Evolutionary conservation across 2,113 vertebrate species (phyloP).

Genomic region (Cygnus atratus): DNA sequence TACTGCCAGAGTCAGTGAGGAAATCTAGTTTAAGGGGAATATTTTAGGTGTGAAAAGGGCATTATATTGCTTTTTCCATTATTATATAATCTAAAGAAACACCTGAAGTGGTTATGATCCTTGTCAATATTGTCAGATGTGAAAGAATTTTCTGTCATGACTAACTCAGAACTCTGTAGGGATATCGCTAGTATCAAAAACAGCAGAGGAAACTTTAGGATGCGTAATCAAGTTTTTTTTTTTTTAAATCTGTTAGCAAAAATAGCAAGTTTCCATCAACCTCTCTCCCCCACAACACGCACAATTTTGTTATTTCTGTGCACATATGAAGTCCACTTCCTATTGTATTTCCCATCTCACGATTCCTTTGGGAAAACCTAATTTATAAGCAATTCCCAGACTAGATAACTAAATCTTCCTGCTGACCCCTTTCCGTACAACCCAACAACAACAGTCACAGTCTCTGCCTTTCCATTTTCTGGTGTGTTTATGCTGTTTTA

Average conservation of each 20-base stretch:
- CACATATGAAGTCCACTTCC: slow-evolving; percentile 56
- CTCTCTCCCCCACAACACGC: slow-evolving; percentile 26
- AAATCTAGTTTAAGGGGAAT: background rate
- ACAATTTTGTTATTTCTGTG: slow-evolving; percentile 50
- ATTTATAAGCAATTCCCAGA: slow-evolving; percentile 67
- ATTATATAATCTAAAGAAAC: background rate
- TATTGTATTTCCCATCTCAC: slow-evolving; percentile 64
- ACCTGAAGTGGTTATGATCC: background rate
- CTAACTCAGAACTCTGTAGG: slow-evolving; percentile 32
- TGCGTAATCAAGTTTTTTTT: slow-evolving; percentile 1
- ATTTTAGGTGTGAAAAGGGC: background rate
- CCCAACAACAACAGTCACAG: background rate
- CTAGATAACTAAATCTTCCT: slow-evolving; percentile 26
- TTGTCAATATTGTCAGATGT: background rate
- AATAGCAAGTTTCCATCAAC: slow-evolving; percentile 59
- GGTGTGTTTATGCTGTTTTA: slow-evolving; percentile 56
- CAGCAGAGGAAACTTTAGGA: slow-evolving; percentile 46
- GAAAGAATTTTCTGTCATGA: slow-evolving; percentile 59
- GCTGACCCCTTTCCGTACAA: slow-evolving; percentile 8
- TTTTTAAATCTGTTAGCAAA: slow-evolving; percentile 39
- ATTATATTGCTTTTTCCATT: background rate
- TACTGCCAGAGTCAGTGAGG: background rate
- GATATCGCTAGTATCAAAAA: slow-evolving; percentile 61
- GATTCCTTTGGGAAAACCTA: slow-evolving; percentile 67
- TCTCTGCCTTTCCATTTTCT: slow-evolving; percentile 26